Evolutionary conservation across 37 sponge, comb jelly and placozoan genomes (phyloP).

Genomic region (Cladorhizidae sp.): DNA sequence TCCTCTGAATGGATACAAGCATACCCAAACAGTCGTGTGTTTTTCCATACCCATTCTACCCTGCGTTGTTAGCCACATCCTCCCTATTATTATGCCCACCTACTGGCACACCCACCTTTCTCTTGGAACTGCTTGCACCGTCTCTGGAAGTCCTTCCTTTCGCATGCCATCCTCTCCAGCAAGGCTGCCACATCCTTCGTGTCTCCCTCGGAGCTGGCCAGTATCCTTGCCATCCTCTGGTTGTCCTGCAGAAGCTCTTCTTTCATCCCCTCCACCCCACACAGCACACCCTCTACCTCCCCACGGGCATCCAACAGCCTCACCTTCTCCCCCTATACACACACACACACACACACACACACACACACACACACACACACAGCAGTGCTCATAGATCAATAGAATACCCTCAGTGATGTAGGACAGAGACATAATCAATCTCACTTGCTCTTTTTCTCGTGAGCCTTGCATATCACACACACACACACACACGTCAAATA

Average conservation of each 20-base stretch:
- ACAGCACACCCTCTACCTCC: conserved; percentile 2
- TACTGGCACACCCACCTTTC: conserved; percentile 33
- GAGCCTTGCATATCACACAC: too few relatives aligned
- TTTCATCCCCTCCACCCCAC: conserved; percentile 18
- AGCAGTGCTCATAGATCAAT: too few relatives aligned
- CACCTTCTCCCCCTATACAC: conserved; percentile 24
- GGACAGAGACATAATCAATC: too few relatives aligned
- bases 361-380: conserved; percentile 40
- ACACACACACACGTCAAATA: too few relatives aligned
- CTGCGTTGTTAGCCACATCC: background rate
- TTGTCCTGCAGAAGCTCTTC: conserved; percentile 48
- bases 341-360: background rate
- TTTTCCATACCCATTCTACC: background rate
- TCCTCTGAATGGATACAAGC: background rate
- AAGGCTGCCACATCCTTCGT: conserved; percentile 38
- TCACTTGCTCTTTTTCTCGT: too few relatives aligned
- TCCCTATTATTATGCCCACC: background rate
- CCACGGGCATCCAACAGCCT: background rate
- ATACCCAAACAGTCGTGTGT: background rate
- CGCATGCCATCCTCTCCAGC: conserved; percentile 56
- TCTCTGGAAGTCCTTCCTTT: conserved; percentile 56
- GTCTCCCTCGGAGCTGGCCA: conserved; percentile 63
- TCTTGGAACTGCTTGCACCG: conserved; percentile 47
- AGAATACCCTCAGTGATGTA: too few relatives aligned
- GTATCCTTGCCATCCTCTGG: conserved; percentile 62